Percentiles rank a stretch among this genome's conserved stretches.
phyloP scores from a whole-genome alignment of 1,140 invertebrate species.

The Chlorops oryzae region DNA sequence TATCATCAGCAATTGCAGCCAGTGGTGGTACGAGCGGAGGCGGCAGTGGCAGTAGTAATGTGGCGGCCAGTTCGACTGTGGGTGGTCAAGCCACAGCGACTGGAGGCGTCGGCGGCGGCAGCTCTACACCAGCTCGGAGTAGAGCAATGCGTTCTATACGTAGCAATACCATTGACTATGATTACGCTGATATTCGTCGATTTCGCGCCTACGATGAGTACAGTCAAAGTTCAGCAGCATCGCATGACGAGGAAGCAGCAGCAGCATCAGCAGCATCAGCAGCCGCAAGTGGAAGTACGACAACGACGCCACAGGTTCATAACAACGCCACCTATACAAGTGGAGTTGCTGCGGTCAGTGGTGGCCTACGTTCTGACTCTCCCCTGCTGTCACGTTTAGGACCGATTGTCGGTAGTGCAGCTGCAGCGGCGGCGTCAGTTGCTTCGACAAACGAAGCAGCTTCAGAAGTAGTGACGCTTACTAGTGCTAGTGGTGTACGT shows the following conservation, averaged over 20 bases:
- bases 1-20: slow-evolving; percentile 22
- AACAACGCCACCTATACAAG: slow-evolving; percentile 3
- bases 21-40: slow-evolving; percentile 7
- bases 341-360: background rate
- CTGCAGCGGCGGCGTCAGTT: slow-evolving; percentile 8
- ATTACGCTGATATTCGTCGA: slow-evolving; percentile 39
- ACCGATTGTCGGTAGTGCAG: slow-evolving; percentile 21
- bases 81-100: slow-evolving; percentile 18
- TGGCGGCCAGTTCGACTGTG: slow-evolving; percentile 15
- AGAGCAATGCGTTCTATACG: slow-evolving; percentile 41
- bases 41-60: background rate
- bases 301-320: too few relatives aligned
- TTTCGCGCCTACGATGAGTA: slow-evolving; percentile 61
- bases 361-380: slow-evolving; percentile 39
- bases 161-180: slow-evolving; percentile 38
- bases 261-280: too few relatives aligned
- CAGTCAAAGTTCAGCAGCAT: slow-evolving; percentile 58
- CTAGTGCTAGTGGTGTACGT: slow-evolving; percentile 18
- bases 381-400: slow-evolving; percentile 37
- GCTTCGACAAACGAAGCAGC: slow-evolving; percentile 16
- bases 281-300: too few relatives aligned
- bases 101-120: slow-evolving; percentile 29
- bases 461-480: slow-evolving; percentile 24
- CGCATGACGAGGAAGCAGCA: slow-evolving; percentile 55
- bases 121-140: slow-evolving; percentile 41